phyloP scores from a whole-genome alignment of 2,888 invertebrate genomes.

The Archaeoteleia sp. region DNA sequence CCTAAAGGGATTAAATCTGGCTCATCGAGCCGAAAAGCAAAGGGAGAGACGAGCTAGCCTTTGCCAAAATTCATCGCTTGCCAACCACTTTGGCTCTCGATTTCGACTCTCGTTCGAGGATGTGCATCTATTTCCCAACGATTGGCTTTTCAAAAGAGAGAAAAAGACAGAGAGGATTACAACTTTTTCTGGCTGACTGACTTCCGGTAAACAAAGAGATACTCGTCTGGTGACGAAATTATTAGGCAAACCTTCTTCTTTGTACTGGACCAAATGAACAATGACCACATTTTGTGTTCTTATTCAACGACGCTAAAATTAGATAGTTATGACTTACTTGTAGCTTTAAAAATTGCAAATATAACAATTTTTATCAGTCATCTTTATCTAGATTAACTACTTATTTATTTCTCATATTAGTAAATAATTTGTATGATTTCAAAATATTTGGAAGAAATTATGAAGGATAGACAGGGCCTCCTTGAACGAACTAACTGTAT shows the following conservation, averaged over 20 bases:
- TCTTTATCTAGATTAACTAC: too few relatives aligned
- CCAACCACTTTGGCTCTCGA: constrained; percentile 53
- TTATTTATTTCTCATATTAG: too few relatives aligned
- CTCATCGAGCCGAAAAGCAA: constrained; percentile 60
- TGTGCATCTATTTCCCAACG: constrained; percentile 44
- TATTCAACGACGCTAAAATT: constrained; percentile 21
- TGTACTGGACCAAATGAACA: constrained; percentile 24
- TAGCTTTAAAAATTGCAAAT: neutral
- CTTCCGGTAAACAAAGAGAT: constrained; percentile 61
- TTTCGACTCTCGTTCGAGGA: constrained; percentile 52
- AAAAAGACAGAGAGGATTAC: constrained; percentile 36
- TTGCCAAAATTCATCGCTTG: constrained; percentile 59
- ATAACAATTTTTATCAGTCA: constrained; percentile 13
- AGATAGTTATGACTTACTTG: constrained; percentile 1
- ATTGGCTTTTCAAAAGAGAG: constrained; percentile 43
- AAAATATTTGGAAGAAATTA: too few relatives aligned
- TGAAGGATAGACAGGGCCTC: too few relatives aligned
- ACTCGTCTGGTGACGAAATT: constrained; percentile 61
- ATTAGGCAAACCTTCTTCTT: constrained; percentile 63
- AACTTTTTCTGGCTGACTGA: constrained; percentile 58
- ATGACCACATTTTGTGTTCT: constrained; percentile 19
- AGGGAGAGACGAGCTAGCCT: constrained; percentile 53
- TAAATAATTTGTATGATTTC: too few relatives aligned
- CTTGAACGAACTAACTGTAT: too few relatives aligned
- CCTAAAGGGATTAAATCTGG: constrained; percentile 62